Conservation (phyloP, 2,797 vertebrate species). For the Argyrosomus regius region DNA sequence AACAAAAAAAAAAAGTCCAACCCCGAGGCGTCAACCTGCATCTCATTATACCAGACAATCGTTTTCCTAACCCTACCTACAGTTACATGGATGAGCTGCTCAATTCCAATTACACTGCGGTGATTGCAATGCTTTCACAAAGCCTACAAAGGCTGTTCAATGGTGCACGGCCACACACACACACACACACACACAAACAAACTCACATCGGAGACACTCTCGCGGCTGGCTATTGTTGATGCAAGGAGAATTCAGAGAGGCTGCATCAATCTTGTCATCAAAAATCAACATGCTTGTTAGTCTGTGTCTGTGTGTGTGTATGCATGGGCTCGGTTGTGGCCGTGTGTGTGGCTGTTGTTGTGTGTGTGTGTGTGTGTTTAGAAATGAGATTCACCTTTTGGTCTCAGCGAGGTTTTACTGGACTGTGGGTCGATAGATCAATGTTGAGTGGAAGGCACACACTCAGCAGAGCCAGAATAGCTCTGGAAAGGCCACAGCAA, state of each 20-base stretch:
- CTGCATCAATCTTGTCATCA: slow-evolving; percentile 81
- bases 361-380: slow-evolving; percentile 27
- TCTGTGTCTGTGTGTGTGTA: slow-evolving; percentile 43
- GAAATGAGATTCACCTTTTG: slow-evolving; percentile 78
- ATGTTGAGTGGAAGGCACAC: slow-evolving; percentile 80
- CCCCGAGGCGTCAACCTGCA: slow-evolving; percentile 35
- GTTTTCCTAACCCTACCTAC: slow-evolving; percentile 47
- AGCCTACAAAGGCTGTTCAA: slow-evolving; percentile 55
- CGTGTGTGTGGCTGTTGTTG: slow-evolving; percentile 1
- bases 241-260: slow-evolving; percentile 62
- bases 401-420: slow-evolving; percentile 78
- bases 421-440: slow-evolving; percentile 80
- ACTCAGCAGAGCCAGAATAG: slow-evolving; percentile 83
- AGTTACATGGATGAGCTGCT: slow-evolving; percentile 63
- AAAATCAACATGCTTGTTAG: slow-evolving; percentile 79
- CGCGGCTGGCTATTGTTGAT: slow-evolving; percentile 62
- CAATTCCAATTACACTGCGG: slow-evolving; percentile 71
- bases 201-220: neutral
- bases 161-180: slow-evolving; percentile 20
- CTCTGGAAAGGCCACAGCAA: slow-evolving; percentile 81
- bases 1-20: slow-evolving; percentile 36
- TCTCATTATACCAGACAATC: slow-evolving; percentile 53
- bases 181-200: neutral
- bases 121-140: slow-evolving; percentile 68
- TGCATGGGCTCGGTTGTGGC: neutral